Evolutionary conservation across 2,113 vertebrate species (phyloP).

Genomic region (Spilogale gracilis): DNA sequence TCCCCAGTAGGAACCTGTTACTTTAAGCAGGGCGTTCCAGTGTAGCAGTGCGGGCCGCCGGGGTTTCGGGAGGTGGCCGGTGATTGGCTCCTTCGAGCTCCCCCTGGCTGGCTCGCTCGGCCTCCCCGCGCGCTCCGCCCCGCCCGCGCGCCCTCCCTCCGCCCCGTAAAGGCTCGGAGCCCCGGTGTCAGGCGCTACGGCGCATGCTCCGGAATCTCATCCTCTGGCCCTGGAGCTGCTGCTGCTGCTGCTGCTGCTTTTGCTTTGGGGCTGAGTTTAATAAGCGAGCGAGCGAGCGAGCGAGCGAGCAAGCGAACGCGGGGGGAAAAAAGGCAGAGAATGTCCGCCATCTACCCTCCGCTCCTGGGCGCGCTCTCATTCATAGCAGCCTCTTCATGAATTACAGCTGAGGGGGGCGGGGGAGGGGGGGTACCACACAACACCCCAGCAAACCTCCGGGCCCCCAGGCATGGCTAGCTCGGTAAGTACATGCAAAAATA

Average conservation of each 20-base stretch:
- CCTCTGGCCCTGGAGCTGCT: slow-evolving; percentile 88
- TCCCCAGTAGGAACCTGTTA: slow-evolving; percentile 75
- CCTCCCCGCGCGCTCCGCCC: slow-evolving; percentile 76
- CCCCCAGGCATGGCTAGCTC: slow-evolving; percentile 95
- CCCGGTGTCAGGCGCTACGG: slow-evolving; percentile 79
- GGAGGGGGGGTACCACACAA: slow-evolving; percentile 82
- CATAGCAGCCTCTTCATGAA: slow-evolving; percentile 92
- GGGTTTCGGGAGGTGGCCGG: slow-evolving; percentile 60
- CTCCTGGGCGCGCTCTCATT: slow-evolving; percentile 85
- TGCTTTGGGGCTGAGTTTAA: slow-evolving; percentile 87
- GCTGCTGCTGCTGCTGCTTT: slow-evolving; percentile 73
- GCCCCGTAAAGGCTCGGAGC: slow-evolving; percentile 73
- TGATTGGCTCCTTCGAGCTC: slow-evolving; percentile 80
- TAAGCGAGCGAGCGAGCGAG: slow-evolving; percentile 78
- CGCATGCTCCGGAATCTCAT: slow-evolving; percentile 90
- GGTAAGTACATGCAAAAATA: slow-evolving; percentile 91
- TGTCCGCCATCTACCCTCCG: slow-evolving; percentile 90
- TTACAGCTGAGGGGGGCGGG: slow-evolving; percentile 87
- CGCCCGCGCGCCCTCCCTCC: slow-evolving; percentile 77
- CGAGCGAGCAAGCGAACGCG: background rate
- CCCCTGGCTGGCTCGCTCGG: slow-evolving; percentile 64
- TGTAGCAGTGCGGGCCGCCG: slow-evolving; percentile 66
- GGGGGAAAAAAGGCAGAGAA: slow-evolving; percentile 86
- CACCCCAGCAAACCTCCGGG: slow-evolving; percentile 85
- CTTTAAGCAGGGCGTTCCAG: slow-evolving; percentile 77